Base-by-base conservation (phyloP, 2,888 invertebrate genomes). In the Melitaea athalia region DNA sequence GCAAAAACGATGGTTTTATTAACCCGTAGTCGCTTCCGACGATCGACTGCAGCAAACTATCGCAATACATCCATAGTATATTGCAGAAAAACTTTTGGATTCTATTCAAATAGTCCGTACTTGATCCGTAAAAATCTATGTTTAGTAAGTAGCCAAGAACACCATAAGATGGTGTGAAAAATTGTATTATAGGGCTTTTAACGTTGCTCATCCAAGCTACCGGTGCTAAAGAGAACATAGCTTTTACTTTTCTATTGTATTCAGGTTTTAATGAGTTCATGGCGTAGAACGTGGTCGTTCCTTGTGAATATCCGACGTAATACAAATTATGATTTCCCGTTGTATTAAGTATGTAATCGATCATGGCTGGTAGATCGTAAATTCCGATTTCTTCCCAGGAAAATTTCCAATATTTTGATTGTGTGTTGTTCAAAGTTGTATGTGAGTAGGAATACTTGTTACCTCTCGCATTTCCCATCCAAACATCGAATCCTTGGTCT, bases 401-500 rank as follows among this genome's bases (percentile, higher is more conserved):
- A 78, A 84, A 93, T 12, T 85, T 78, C 92, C 92, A 93, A 72
- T 83, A 92, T 10, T 79, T 71, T 0, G 78, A 31, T 31, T 79
- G 68, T 0, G 74, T 78, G 0, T 77, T 53, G 5, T 71, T 74
- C 0, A 86, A 64, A 3, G 62, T 74, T 0, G 87, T 80, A 78
- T 96, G 96, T 0, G 85, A 87, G 62, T 87, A 85, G 0, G 94
- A 94, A 81, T 96, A 95, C 0, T 94, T 94, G 84, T 97, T 97
- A 0, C 98, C 98, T 77, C 98, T 93, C 1, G 95, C 94, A 84
- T 98, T 98, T 0, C 96, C 97, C 81, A 98, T 81, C 98, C 98
- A 98, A 0, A 96, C 95, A 76, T 96, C 96, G 77, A 94, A 96
- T 5, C 95, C 95, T 59, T 85, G 79, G 71, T 96, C 95, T 0